Percentiles rank a stretch among this genome's conserved stretches.
These are phyloP conservation scores for Anastatus disparis DNA, from an alignment of 1,140 invertebrate species.

Conservation along the genomic window DNA sequence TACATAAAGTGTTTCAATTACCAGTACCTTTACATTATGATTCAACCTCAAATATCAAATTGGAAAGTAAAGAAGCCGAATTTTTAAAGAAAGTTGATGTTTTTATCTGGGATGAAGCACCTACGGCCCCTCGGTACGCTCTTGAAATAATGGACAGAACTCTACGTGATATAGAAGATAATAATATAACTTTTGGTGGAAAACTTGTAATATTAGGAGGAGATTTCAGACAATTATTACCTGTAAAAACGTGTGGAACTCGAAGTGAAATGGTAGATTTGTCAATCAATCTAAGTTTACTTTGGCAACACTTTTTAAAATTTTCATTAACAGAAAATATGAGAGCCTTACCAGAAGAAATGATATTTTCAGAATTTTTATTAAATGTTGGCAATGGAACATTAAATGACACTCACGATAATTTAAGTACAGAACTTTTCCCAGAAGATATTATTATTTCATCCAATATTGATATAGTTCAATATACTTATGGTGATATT, in stretches of 20 bases:
- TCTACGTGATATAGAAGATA: not conserved
- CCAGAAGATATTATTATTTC: too few species aligned
- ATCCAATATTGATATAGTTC: too few species aligned
- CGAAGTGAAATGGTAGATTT: too few species aligned
- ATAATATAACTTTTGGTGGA: not conserved
- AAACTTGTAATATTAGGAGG: constrained; percentile 42
- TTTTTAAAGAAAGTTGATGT: constrained; percentile 38
- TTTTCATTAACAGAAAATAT: too few species aligned
- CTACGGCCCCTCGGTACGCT: not conserved
- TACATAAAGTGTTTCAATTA: too few species aligned
- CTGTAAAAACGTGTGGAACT: constrained; percentile 40
- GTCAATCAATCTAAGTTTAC: too few species aligned
- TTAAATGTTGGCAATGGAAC: too few species aligned
- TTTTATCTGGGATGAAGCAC: constrained; percentile 51
- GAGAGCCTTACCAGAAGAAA: too few species aligned
- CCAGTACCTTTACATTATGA: too few species aligned
- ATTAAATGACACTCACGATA: constrained; percentile 29
- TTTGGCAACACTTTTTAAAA: too few species aligned
- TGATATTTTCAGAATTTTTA: constrained; percentile 28
- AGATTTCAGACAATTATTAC: constrained; percentile 48
- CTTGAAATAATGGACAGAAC: constrained; percentile 1
- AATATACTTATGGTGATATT: too few species aligned
- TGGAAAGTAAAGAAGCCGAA: constrained; percentile 28
- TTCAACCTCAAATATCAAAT: constrained; percentile 41
- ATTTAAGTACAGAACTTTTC: too few species aligned